phyloP scores from a whole-genome alignment of 1,140 invertebrate genomes.

The Drosophila saltans region DNA sequence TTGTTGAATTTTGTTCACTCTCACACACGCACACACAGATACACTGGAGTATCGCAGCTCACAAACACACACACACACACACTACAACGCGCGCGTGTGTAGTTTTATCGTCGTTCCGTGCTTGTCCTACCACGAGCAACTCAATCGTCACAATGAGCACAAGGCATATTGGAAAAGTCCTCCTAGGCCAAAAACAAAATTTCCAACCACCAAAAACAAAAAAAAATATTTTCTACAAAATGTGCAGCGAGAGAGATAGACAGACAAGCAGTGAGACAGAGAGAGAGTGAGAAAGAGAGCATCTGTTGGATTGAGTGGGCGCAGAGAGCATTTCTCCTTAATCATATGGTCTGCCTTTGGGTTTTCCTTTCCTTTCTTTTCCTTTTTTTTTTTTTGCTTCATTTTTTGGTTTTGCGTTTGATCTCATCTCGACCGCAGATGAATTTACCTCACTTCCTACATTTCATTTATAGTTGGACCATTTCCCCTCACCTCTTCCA shows the following conservation, averaged over 20 bases:
- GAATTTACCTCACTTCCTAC: conserved; percentile 74
- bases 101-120: not conserved
- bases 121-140: conserved; percentile 81
- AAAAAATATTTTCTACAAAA: conserved; percentile 9
- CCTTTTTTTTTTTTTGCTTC: conserved; percentile 12
- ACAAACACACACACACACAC: conserved; percentile 4
- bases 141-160: conserved; percentile 82
- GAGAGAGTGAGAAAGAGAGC: conserved; percentile 18
- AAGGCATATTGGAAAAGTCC: conserved; percentile 76
- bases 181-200: conserved; percentile 51
- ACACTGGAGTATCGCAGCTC: conserved; percentile 16
- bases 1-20: conserved; percentile 9
- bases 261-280: not conserved
- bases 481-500: not conserved
- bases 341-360: conserved; percentile 65
- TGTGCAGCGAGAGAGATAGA: conserved; percentile 5
- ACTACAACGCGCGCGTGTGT: conserved; percentile 45
- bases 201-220: conserved; percentile 67
- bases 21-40: conserved; percentile 6
- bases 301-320: conserved; percentile 38
- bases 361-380: not conserved
- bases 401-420: conserved; percentile 34
- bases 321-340: conserved; percentile 22
- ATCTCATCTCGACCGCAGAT: conserved; percentile 64
- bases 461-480: conserved; percentile 57